These are phyloP conservation scores for Tor tambroides DNA, from an alignment of 2,113 vertebrate genomes.

Conservation along the genomic window DNA sequence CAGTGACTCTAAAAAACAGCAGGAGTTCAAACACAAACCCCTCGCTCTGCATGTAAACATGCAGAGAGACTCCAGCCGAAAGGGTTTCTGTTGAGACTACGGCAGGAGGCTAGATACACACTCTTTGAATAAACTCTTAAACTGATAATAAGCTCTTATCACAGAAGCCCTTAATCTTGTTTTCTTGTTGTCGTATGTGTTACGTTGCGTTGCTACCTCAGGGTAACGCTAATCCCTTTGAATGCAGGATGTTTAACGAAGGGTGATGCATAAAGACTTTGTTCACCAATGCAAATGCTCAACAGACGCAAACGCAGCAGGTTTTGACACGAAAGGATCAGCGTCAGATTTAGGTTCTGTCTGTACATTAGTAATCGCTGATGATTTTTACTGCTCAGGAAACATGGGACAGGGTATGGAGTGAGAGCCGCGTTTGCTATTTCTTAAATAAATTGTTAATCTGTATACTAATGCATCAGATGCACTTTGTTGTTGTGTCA, in stretches of 20 bases:
- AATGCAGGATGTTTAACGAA: neutral
- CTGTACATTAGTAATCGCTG: neutral
- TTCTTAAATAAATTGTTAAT: neutral
- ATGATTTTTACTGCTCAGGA: too few relatives aligned
- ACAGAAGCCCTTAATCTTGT: conserved; percentile 27
- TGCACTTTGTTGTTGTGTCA: neutral
- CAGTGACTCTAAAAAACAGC: neutral
- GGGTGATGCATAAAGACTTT: neutral
- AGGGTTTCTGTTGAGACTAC: neutral
- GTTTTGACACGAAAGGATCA: conserved; percentile 14
- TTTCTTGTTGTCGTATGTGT: conserved; percentile 3
- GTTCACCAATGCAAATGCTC: neutral
- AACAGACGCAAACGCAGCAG: neutral
- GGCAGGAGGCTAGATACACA: conserved; percentile 5
- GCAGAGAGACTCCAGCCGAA: neutral
- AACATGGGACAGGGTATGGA: too few relatives aligned
- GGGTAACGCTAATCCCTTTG: neutral
- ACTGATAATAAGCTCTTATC: conserved; percentile 4
- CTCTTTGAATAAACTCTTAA: conserved; percentile 12
- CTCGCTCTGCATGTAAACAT: neutral
- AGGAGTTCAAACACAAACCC: neutral
- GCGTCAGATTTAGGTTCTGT: conserved; percentile 40
- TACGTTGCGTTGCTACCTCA: neutral
- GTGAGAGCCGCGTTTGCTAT: too few relatives aligned
- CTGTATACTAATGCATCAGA: neutral